Evolutionary conservation across 2,888 invertebrate genomes (phyloP).

Genomic region (Ophion obscuratus): DNA sequence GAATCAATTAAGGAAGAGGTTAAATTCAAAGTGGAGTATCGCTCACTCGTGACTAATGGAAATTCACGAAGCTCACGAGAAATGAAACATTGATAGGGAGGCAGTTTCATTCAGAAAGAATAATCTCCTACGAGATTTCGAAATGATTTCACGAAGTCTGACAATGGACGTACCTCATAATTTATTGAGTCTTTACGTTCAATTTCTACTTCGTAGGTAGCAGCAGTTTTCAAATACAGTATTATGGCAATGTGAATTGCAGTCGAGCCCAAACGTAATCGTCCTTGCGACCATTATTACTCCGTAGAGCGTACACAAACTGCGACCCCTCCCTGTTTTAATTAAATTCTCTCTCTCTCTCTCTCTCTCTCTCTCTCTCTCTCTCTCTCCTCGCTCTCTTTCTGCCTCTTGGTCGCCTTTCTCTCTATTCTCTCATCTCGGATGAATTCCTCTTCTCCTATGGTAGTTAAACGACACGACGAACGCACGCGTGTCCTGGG

Average conservation of each 20-base stretch:
- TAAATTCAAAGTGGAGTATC: neutral
- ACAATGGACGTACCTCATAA: neutral
- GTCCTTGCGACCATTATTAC: constrained; percentile 58
- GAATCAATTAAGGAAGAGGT: neutral
- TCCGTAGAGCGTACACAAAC: constrained; percentile 48
- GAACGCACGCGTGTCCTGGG: constrained; percentile 58
- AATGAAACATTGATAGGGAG: too few species aligned
- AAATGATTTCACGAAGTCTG: neutral
- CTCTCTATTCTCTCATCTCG: constrained; percentile 42
- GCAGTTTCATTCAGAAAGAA: neutral
- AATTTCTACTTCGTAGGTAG: constrained; percentile 11
- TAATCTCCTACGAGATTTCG: neutral
- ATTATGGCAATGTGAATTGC: constrained; percentile 22
- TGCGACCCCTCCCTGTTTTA: constrained; percentile 55
- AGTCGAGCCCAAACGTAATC: constrained; percentile 48
- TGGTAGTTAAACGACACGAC: constrained; percentile 40
- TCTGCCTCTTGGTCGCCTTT: constrained; percentile 29
- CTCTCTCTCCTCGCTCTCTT: constrained; percentile 32
- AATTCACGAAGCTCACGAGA: neutral
- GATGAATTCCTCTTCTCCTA: constrained; percentile 43
- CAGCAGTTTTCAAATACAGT: constrained; percentile 37
- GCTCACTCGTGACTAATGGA: neutral
- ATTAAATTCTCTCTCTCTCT: constrained; percentile 57
- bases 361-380: neutral
- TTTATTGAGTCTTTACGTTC: neutral